phyloP scores from a whole-genome alignment of 2,797 vertebrate genomes.

The Percopsis omiscomaycus region DNA sequence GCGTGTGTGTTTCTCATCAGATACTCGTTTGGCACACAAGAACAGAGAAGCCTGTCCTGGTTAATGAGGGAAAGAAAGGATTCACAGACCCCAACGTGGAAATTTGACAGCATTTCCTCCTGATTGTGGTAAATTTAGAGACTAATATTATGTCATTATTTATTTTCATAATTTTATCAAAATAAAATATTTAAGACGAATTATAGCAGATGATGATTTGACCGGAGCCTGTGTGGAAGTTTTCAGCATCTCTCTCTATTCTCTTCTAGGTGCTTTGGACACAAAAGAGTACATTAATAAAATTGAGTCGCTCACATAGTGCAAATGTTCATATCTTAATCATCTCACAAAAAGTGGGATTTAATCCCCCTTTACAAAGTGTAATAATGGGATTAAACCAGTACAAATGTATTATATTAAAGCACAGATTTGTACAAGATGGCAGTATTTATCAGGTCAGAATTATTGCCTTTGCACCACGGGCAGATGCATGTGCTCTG shows the following conservation, averaged over 20 bases:
- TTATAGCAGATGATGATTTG: too few relatives aligned
- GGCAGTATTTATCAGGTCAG: conserved; percentile 57
- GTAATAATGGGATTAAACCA: conserved; percentile 50
- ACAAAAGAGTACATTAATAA: conserved; percentile 1
- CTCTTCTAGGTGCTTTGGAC: conserved; percentile 65
- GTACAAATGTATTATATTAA: conserved; percentile 72
- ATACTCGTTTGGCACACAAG: conserved; percentile 98
- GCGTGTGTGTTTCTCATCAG: conserved; percentile 66
- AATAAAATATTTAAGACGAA: too few relatives aligned
- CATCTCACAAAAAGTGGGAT: conserved; percentile 35
- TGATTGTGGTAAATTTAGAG: conserved; percentile 54
- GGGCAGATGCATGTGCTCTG: conserved; percentile 22
- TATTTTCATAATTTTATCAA: too few relatives aligned
- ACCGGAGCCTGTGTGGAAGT: conserved; percentile 9
- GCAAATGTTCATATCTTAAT: conserved; percentile 61
- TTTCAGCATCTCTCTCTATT: conserved; percentile 46
- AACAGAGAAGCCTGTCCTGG: conserved; percentile 96
- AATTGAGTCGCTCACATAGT: conserved; percentile 38
- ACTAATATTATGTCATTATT: background rate
- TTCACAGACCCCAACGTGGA: conserved; percentile 97
- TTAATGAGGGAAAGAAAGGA: conserved; percentile 97
- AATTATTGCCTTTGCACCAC: conserved; percentile 13
- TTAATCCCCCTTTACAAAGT: conserved; percentile 56
- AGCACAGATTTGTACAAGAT: conserved; percentile 77
- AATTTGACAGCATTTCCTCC: conserved; percentile 79